A percentile compares a stretch with the other conserved stretches of the same genome.
phyloP scores from a whole-genome alignment of 37 sponge, comb jelly and placozoan species.

The Crambe crambe region DNA sequence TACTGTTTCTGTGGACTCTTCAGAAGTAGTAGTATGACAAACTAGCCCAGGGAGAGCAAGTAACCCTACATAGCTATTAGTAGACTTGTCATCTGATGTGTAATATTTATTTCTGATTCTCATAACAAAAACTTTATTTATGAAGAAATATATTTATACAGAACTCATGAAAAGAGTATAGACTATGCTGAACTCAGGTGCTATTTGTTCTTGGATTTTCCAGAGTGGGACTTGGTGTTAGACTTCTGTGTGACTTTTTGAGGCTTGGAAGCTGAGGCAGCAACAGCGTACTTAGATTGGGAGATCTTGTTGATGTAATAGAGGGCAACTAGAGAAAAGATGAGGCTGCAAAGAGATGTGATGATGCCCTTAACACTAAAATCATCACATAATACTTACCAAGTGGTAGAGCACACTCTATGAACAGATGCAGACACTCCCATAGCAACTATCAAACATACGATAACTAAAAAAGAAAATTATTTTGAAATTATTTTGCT shows the following conservation, averaged over 20 bases:
- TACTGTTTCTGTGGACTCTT: too few relatives aligned
- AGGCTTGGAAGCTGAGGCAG: neutral
- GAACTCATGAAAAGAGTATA: too few relatives aligned
- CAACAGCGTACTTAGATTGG: conserved; percentile 36
- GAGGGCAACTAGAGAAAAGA: conserved; percentile 80
- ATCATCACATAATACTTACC: conserved; percentile 36
- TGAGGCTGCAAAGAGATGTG: conserved; percentile 28
- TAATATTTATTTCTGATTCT: too few relatives aligned
- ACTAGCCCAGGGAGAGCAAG: too few relatives aligned
- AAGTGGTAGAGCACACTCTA: conserved; percentile 81
- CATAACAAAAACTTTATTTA: too few relatives aligned
- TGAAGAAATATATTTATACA: too few relatives aligned
- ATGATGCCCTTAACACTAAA: neutral
- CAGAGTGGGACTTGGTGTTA: conserved; percentile 21
- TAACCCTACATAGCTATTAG: too few relatives aligned
- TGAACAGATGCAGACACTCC: conserved; percentile 76
- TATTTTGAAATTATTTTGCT: neutral
- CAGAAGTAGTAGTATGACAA: too few relatives aligned
- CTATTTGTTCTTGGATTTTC: conserved; percentile 18
- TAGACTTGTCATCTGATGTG: too few relatives aligned
- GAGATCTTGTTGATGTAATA: conserved; percentile 84
- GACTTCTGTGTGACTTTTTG: neutral
- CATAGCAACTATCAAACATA: conserved; percentile 49
- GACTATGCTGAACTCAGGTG: neutral
- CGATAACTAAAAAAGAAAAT: conserved; percentile 29